phyloP scores from a whole-genome alignment of 2,113 vertebrate genomes.

The Gymnogyps californianus region DNA sequence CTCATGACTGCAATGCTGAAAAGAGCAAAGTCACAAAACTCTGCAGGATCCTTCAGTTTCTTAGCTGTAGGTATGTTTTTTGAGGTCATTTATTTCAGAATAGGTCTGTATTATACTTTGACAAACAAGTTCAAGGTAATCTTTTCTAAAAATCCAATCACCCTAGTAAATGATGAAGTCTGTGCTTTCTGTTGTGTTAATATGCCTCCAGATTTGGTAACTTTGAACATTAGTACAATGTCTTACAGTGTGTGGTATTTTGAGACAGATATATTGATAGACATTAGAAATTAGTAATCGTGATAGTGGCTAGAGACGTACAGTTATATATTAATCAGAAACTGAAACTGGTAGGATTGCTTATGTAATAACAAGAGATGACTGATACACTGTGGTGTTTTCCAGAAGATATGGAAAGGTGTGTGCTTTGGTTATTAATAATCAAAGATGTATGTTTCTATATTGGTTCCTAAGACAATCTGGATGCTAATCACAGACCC shows the following conservation, averaged over 20 bases:
- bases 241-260: background rate
- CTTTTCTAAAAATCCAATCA: background rate
- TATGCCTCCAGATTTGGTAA: background rate
- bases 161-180: background rate
- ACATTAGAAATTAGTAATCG: background rate
- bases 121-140: background rate
- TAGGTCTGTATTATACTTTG: background rate
- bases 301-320: background rate
- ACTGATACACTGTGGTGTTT: background rate
- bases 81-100: background rate
- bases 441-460: background rate
- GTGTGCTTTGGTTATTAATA: background rate
- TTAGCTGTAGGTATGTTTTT: background rate
- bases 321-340: background rate
- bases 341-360: background rate
- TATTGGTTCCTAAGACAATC: background rate
- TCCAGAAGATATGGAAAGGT: background rate
- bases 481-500: background rate
- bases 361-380: background rate
- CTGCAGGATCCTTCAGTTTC: slow-evolving; percentile 6
- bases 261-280: background rate
- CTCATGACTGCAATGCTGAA: slow-evolving; percentile 39
- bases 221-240: background rate
- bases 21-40: slow-evolving; percentile 19
- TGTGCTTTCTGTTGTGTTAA: background rate